A percentile compares a stretch with the other conserved stretches of the same genome.
Conservation (phyloP, 2,888 invertebrate genomes). For the Drosophila colorata region DNA sequence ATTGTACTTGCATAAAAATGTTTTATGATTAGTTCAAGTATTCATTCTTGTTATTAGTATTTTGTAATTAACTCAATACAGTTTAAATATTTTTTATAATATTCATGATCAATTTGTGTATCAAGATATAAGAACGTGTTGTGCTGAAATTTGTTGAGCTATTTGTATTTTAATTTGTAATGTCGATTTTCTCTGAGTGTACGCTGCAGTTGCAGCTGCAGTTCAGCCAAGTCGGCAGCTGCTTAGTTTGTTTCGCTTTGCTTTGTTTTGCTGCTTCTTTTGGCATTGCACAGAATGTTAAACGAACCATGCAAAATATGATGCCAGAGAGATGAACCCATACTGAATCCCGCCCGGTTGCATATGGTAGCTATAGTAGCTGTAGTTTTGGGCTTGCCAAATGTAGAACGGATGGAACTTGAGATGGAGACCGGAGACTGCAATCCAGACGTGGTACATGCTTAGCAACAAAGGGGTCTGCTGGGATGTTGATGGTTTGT, state of each 20-base stretch:
- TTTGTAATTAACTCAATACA: too few relatives aligned
- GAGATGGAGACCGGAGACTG: background rate
- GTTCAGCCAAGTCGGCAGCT: slow-evolving; percentile 35
- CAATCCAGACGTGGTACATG: slow-evolving; percentile 2
- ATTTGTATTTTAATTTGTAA: background rate
- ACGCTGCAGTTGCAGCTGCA: slow-evolving; percentile 4
- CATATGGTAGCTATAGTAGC: slow-evolving; percentile 19
- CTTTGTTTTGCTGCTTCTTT: slow-evolving; percentile 46
- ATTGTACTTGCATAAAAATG: too few relatives aligned
- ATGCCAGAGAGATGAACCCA: slow-evolving; percentile 50
- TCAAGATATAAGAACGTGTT: too few relatives aligned
- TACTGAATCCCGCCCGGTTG: slow-evolving; percentile 7
- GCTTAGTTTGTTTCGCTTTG: slow-evolving; percentile 40
- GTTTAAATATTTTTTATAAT: too few relatives aligned
- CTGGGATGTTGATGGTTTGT: slow-evolving; percentile 18
- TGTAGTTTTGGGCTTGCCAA: slow-evolving; percentile 43
- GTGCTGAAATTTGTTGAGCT: too few relatives aligned
- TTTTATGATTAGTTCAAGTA: too few relatives aligned
- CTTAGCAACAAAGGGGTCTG: background rate
- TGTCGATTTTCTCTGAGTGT: background rate
- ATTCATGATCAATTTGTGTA: too few relatives aligned
- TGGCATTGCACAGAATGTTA: slow-evolving; percentile 72
- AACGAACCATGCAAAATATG: slow-evolving; percentile 80
- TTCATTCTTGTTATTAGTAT: too few relatives aligned
- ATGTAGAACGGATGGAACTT: slow-evolving; percentile 37